Evolutionary conservation across 2,888 invertebrate genomes (phyloP), one percentile per base, ranked within the genome.

Genomic region (Chaetogeoica ovagalla): DNA sequence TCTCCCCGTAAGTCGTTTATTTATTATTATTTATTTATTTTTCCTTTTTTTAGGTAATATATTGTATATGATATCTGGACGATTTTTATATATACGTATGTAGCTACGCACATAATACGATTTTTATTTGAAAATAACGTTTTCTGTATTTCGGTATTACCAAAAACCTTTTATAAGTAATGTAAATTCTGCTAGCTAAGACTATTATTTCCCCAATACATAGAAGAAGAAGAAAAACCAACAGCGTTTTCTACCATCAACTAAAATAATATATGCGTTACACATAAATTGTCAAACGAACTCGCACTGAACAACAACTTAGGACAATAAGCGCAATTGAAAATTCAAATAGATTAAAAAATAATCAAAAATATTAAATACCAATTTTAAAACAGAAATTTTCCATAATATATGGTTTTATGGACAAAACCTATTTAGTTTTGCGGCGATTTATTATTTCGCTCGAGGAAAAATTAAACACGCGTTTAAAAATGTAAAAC

Each of bases 81-180:
- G 62, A 52, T 60, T 30, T 60, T 23, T 21, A 52, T 30, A 30
- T 30, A 30, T 30, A 30, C 4, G 4, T 30, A 30, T 30, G 30
- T 30, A 30, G 30, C 2, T 55, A 48, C 63, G 30, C 62, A 62
- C 73, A n/a, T 30, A 62, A 37, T 52, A 52, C 52, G 30, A 62
- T 73, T 48, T 13, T 62, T 63, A 63, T 73, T 21, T 21, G 48
- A 63, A 37, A 73, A 73, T 15, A 52, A 60, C 60, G 39, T 48
- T 62, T 30, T 62, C n/a, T 62, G 19, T 52, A 52, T 3, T 48
- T 48, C 17, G 30, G 30, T 11, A 23, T 59, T 55, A 30, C 17
- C 3, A 1, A 71, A 48, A n/a, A 71, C 15, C 37, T 39, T 71
- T 71, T 37, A 59, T 39, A 39, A 21, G 21, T 71, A 15, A 17